Percentiles rank a stretch among this genome's conserved stretches.
Evolutionary conservation across 2,797 vertebrate species (phyloP).

Genomic region (Delichon dasypus): DNA sequence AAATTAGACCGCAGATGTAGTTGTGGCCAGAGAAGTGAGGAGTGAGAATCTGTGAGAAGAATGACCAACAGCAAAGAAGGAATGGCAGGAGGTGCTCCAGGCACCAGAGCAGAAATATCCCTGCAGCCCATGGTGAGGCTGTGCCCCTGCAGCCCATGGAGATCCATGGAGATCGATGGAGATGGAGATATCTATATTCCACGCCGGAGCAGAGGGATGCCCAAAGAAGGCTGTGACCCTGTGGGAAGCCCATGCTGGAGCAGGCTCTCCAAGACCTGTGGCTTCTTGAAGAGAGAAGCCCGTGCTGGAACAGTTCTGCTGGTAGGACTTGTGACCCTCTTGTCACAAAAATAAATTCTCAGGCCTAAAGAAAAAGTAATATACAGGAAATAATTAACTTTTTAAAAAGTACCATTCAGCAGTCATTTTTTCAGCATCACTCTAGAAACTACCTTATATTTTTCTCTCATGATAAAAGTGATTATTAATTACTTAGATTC

Average conservation of each 20-base stretch:
- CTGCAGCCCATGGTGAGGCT: neutral
- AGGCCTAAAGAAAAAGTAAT: neutral
- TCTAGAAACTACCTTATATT: neutral
- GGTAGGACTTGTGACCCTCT: neutral
- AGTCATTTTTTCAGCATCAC: neutral
- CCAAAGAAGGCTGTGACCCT: neutral
- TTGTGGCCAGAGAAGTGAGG: neutral
- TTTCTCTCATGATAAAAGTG: neutral
- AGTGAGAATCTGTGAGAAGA: neutral
- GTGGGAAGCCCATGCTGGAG: neutral
- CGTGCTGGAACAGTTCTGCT: neutral
- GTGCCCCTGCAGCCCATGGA: neutral
- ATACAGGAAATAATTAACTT: neutral
- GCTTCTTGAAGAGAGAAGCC: neutral
- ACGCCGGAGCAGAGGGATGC: fast-evolving
- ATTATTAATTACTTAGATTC: neutral
- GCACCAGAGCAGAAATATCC: neutral
- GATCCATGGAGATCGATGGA: neutral
- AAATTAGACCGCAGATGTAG: neutral
- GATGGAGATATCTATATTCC: neutral
- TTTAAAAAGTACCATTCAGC: neutral
- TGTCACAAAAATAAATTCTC: neutral
- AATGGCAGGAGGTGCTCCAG: neutral
- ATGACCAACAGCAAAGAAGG: neutral
- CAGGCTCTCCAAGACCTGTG: neutral